Evolutionary conservation across 2,888 invertebrate genomes (phyloP).

Genomic region (Chrysolina oricalcia): DNA sequence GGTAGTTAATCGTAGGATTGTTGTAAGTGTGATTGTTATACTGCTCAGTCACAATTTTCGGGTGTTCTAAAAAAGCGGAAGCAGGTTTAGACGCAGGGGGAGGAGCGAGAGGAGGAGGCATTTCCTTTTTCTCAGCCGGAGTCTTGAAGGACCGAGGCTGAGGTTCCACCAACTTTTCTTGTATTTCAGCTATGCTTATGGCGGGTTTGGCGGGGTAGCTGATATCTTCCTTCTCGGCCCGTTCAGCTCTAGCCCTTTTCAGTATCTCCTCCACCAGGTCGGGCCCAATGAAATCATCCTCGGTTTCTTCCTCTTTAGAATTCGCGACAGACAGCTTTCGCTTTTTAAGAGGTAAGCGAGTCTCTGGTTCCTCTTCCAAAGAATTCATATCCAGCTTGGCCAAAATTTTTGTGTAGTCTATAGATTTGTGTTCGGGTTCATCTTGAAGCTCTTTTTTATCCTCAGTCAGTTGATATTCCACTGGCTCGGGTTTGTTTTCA

Average conservation of each 20-base stretch:
- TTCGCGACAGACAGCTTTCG: conserved; percentile 60
- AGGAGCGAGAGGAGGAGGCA: conserved; percentile 61
- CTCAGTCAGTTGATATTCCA: not conserved
- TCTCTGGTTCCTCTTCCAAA: conserved; percentile 56
- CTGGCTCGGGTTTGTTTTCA: conserved; percentile 6
- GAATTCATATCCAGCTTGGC: conserved; percentile 14
- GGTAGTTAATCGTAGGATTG: conserved; percentile 67
- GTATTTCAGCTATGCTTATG: conserved; percentile 69
- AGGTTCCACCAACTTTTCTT: conserved; percentile 55
- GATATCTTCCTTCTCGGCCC: conserved; percentile 58
- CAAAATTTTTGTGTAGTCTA: not conserved
- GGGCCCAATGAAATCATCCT: conserved; percentile 45
- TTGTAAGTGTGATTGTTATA: conserved; percentile 66
- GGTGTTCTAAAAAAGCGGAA: conserved; percentile 21
- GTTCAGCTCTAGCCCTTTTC: conserved; percentile 46
- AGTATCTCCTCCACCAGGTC: conserved; percentile 52
- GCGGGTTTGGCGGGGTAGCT: conserved; percentile 69
- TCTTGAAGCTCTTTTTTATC: not conserved
- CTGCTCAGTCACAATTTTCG: conserved; percentile 61
- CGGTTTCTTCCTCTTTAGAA: conserved; percentile 35
- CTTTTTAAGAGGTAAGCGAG: conserved; percentile 65
- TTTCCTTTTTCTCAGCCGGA: conserved; percentile 68
- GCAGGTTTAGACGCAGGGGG: not conserved
- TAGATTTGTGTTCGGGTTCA: conserved; percentile 10
- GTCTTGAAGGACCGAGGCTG: conserved; percentile 65